Evolutionary conservation across 2,888 invertebrate species (phyloP), one percentile per base, ranked within the genome.

Genomic region (Chromoteleia sp.): DNA sequence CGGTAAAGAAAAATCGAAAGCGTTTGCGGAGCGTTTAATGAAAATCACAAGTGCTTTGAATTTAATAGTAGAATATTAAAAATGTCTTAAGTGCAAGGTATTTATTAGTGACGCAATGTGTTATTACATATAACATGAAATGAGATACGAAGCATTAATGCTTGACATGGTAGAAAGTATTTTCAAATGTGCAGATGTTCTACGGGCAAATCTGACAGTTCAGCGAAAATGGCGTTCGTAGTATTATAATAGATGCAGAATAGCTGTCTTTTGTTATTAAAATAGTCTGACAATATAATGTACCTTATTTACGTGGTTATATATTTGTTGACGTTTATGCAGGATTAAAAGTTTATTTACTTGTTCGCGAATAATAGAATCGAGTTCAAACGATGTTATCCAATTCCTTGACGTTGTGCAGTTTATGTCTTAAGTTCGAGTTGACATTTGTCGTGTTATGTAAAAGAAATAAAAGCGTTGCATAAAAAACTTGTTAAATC

Each of bases 181-280:
- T 70, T 48, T 14, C 36, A 70, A 56, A 30, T 15, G 25, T 52
- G 12, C 67, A 67, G 67, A 52, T 67, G 67, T 36, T 39, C 41
- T 29, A 25, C 25, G 15, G 50, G 36, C 48, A 5, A 7, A 17
- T 48, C 36, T 48, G 70, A 70, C 70, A 48, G 58, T 48, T 56
- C 21, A 36, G 33, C 48, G 8, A 58, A 58, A 58, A 58, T 39
- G 45, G 12, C 58, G 39, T 19, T n/a, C 3, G 7, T 52, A 52
- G 52, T 39, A 10, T 36, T n/a, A n/a, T n/a, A n/a, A n/a, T 50
- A 17, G 39, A 21, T 14, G 3, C 10, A 39, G 14, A 65, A 48
- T 36, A 10, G 58, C 39, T 19, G 17, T 36, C 0, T 48, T 21
- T 48, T n/a, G n/a, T 25, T 48, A 25, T 12, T 25, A 48, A 48